Base-by-base conservation (phyloP, 1,140 invertebrate species). In the Trypoxylus dichotomus region DNA sequence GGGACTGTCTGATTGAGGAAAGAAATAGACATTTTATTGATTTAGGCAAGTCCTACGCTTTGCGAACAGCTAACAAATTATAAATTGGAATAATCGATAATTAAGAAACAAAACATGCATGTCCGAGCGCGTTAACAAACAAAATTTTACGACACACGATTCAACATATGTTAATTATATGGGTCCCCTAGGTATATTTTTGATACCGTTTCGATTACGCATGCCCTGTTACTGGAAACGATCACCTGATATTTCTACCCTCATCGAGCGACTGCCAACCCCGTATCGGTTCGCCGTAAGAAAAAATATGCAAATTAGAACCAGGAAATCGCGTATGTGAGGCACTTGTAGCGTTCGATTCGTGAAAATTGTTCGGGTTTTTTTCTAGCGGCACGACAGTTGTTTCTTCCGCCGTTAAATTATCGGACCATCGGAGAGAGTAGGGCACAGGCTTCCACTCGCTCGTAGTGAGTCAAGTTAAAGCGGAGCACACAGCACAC, bases 181-280 rank as follows among this genome's bases (percentile, higher is more conserved):
- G 60, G 25, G 24, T 68, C 60, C 60, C 60, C 27, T 15, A 24
- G 24, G 60, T 29, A 15, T 54, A 54, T 54, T 54, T 54, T 54
- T 54, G 60, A 68, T 24, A 68, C 60, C 60, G 24, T 68, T 68
- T 27, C 24, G 2, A 68, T 25, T 29, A 68, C 60, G 60, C 60
- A 68, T 68, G 60, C 60, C 6, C 24, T 24, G 10, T 2, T 0
- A 37, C 7, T 5, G 10, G 24, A 29, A 13, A 29, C 10, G 21
- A 60, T 60, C 58, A 60, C 58, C 58, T 60, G 58, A 19, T 60
- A 25, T 29, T 29, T 27, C 60, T 27, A 68, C 60, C 60, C 60
- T 68, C 21, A 24, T 68, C 21, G 60, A 24, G 27, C 60, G 21
- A 68, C 11, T 24, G 60, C 27, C 21, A 68, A 68, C 24, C 27